A percentile compares a stretch with the other conserved stretches of the same genome.
phyloP scores from a whole-genome alignment of 2,113 vertebrate species.

The Macquaria australasica region DNA sequence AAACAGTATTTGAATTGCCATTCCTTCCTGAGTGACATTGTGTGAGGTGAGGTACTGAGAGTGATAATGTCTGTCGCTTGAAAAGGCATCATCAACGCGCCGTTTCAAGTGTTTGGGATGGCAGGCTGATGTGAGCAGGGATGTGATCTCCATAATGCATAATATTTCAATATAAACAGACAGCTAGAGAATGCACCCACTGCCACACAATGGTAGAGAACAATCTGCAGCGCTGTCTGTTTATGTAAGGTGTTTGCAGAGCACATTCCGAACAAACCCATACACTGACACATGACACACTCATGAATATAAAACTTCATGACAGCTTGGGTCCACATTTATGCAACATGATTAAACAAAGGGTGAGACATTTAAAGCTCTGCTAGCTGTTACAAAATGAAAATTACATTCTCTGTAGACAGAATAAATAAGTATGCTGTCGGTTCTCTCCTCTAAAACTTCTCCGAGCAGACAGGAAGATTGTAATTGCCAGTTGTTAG shows the following conservation, averaged over 20 bases:
- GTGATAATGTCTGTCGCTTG: constrained; percentile 22
- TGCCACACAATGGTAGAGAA: neutral
- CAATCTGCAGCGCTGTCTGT: neutral
- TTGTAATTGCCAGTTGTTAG: constrained; percentile 33
- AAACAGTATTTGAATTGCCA: constrained; percentile 32
- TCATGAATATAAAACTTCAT: constrained; percentile 20
- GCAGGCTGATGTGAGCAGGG: constrained; percentile 23
- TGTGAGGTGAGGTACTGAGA: constrained; percentile 29
- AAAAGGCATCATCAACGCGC: constrained; percentile 20
- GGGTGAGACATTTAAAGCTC: constrained; percentile 8
- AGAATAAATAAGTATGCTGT: constrained; percentile 8
- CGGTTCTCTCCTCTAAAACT: neutral
- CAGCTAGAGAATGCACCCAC: neutral
- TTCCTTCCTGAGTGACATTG: neutral
- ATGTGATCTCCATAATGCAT: constrained; percentile 43
- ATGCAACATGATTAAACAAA: constrained; percentile 10
- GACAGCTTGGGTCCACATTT: constrained; percentile 28
- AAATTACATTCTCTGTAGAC: constrained; percentile 1
- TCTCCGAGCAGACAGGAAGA: neutral
- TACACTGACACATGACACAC: constrained; percentile 21
- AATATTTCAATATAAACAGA: constrained; percentile 20
- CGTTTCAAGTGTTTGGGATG: constrained; percentile 25
- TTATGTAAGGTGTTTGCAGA: constrained; percentile 7
- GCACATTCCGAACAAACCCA: neutral
- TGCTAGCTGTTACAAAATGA: neutral